Conservation (phyloP, 2,888 invertebrate genomes). For the Oscheius myriophilus region DNA sequence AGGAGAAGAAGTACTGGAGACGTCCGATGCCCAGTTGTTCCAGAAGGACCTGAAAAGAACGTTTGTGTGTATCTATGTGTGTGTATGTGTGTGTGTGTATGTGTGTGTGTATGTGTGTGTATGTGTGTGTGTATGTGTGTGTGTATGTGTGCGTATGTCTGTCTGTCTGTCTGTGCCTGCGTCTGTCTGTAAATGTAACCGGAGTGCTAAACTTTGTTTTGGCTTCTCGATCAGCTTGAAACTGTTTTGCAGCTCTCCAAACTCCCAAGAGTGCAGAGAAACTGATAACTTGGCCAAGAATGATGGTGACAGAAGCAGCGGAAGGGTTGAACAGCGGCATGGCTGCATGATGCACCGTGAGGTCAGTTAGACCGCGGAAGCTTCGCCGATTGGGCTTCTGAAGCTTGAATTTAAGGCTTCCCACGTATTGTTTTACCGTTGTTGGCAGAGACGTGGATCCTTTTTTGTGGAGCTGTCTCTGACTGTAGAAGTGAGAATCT, state of each 20-base stretch:
- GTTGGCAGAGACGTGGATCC: not conserved
- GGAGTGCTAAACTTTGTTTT: not conserved
- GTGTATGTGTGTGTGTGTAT: too few species aligned
- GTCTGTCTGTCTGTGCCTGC: too few species aligned
- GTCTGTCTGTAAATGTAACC: too few species aligned
- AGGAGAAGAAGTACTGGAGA: conserved; percentile 1
- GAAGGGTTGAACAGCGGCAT: conserved; percentile 22
- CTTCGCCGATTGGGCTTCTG: not conserved
- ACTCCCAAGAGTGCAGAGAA: not conserved
- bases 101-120: too few species aligned
- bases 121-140: too few species aligned
- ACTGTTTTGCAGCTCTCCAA: conserved; percentile 11
- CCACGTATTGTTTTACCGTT: not conserved
- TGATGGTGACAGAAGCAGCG: not conserved
- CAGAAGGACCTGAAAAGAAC: not conserved
- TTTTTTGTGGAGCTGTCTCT: not conserved
- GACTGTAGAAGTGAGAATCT: conserved; percentile 12
- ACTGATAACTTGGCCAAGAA: conserved; percentile 10
- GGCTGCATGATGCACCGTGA: conserved; percentile 4
- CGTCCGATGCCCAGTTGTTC: not conserved
- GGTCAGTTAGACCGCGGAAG: not conserved
- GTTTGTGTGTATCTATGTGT: too few species aligned
- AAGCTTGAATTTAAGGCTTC: not conserved
- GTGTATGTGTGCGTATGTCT: too few species aligned
- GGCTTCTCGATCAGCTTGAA: conserved; percentile 11